These are phyloP conservation scores for Limnephilus lunatus DNA, from an alignment of 2,888 invertebrate genomes.

Conservation along the genomic window DNA sequence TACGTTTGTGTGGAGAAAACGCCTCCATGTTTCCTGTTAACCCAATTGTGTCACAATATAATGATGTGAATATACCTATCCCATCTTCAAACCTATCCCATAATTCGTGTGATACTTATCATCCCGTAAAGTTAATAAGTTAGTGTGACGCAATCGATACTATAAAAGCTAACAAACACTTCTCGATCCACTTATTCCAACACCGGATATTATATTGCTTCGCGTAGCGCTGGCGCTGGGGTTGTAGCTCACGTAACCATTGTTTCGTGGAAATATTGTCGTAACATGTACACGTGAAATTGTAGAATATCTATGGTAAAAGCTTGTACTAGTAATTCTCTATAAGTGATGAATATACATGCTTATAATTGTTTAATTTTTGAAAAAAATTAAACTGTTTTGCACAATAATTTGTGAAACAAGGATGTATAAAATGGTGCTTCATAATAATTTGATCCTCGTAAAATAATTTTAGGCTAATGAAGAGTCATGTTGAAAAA, in stretches of 20 bases:
- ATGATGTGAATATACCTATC: background rate
- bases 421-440: background rate
- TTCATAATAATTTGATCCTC: too few relatives aligned
- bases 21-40: too few relatives aligned
- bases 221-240: background rate
- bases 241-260: background rate
- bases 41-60: background rate
- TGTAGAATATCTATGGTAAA: background rate
- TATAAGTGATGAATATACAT: too few relatives aligned
- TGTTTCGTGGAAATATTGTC: background rate
- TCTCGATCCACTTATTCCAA: background rate
- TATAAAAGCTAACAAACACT: constrained; percentile 34
- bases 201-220: constrained; percentile 18
- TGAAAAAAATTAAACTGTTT: too few relatives aligned
- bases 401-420: too few relatives aligned
- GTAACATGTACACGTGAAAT: background rate
- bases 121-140: background rate
- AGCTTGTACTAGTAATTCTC: background rate
- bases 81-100: background rate
- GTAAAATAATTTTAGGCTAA: too few relatives aligned
- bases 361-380: too few relatives aligned
- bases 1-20: too few relatives aligned
- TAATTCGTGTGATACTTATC: background rate
- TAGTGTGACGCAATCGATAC: constrained; percentile 8
- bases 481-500: background rate